A percentile compares a stretch with the other conserved stretches of the same genome.
These are phyloP conservation scores for Drosophila peninsularis DNA, from an alignment of 2,888 invertebrate genomes.

Conservation along the genomic window DNA sequence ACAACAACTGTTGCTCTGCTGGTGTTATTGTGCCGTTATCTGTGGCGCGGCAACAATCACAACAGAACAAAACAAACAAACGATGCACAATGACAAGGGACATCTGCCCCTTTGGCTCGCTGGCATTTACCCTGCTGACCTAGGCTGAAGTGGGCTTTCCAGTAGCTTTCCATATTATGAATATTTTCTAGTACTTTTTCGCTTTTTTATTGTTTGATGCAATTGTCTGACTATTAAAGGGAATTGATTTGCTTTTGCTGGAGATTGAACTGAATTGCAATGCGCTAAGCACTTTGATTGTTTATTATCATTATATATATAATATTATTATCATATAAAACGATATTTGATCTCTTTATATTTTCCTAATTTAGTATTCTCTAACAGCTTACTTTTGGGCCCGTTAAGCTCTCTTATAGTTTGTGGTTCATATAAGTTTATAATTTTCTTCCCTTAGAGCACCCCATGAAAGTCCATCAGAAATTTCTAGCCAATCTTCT, in stretches of 20 bases:
- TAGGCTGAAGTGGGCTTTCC: conserved; percentile 7
- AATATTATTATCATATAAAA: neutral
- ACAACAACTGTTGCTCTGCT: conserved; percentile 43
- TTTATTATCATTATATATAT: neutral
- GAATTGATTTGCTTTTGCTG: neutral
- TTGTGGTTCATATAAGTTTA: no score
- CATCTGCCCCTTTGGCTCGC: conserved; percentile 33
- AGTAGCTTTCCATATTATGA: neutral
- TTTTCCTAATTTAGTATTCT: no score
- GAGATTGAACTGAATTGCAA: neutral
- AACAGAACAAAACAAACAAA: conserved; percentile 62
- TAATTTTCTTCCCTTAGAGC: no score
- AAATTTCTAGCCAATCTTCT: no score
- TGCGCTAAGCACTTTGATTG: neutral
- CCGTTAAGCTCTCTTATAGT: no score
- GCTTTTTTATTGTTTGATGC: neutral
- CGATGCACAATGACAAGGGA: conserved; percentile 54
- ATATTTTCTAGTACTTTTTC: neutral
- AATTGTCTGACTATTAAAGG: neutral
- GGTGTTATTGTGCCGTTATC: conserved; percentile 40
- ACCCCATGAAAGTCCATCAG: no score
- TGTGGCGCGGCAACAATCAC: conserved; percentile 57
- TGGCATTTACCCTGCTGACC: neutral
- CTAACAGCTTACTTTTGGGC: no score
- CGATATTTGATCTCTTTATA: neutral